phyloP scores from a whole-genome alignment of 2,113 vertebrate species.

The Chloropsis cyanopogon region DNA sequence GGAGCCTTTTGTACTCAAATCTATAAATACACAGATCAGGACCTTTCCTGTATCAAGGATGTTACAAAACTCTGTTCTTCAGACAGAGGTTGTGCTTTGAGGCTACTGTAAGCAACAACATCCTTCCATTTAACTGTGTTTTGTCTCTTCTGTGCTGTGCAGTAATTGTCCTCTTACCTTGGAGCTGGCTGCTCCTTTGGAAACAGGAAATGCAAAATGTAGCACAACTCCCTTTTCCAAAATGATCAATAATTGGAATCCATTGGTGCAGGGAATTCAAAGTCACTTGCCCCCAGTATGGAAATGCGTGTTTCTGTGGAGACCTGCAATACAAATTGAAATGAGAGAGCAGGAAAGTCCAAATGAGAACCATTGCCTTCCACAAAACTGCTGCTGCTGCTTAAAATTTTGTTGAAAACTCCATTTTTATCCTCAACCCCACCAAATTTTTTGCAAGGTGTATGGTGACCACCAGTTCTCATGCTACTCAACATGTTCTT shows the following conservation, averaged over 20 bases:
- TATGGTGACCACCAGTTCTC: neutral
- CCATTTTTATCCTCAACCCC: neutral
- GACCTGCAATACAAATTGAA: neutral
- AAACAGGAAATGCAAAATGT: neutral
- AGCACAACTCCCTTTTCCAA: neutral
- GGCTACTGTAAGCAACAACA: neutral
- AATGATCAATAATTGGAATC: neutral
- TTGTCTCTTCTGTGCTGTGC: neutral
- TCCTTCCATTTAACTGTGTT: neutral
- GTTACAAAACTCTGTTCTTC: neutral
- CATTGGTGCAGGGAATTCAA: neutral
- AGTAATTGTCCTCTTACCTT: neutral
- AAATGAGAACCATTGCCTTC: neutral
- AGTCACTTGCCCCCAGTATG: neutral
- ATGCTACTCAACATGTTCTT: neutral
- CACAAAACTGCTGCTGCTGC: neutral
- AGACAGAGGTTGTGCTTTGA: neutral
- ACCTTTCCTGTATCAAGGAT: neutral
- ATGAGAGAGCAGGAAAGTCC: neutral
- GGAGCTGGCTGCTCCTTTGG: neutral
- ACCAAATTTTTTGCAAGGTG: neutral
- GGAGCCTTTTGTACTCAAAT: neutral
- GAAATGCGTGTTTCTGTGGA: neutral
- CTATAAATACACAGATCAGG: neutral
- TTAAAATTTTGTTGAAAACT: neutral